Base-by-base conservation (phyloP, 2,888 invertebrate species). In the Sarcophaga subvicina region DNA sequence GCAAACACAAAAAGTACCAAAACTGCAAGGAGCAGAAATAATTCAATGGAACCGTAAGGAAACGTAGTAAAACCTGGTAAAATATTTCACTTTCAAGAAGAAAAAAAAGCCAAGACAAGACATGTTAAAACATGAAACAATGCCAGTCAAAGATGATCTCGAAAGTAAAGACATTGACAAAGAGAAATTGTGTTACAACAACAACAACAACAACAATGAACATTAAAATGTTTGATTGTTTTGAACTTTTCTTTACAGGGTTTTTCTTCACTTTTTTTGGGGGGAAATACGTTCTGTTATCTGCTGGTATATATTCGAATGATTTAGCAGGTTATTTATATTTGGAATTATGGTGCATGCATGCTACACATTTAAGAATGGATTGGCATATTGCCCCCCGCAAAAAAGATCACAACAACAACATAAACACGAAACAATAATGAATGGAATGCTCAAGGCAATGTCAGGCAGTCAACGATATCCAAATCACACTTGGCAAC, bases 101-200 rank as follows among this genome's bases (percentile, higher is more conserved):
- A 25, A 17, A 49, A 22, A 17, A 62, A 78, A 76, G 66, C 66
- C 71, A 76, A 76, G 66, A 84, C 76, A 75, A 84, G 80, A 84
- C 63, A 79, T 84, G 70, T 67, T 37, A 54, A 14, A 54, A 54
- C 17, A 17, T 14, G 17, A 54, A 54, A 54, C 14, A 54, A 54
- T 79, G 59, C 64, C 84, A 71, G 78, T 84, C 84, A 87, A 87
- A 87, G 81, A 87, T 87, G 87, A 87, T 87, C 80, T 81, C 80
- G 47, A 71, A 81, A 81, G 69, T 84, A 76, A 60, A 80, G 66
- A 79, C 71, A 83, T 67, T 80, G 81, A 81, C 75, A 79, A 73
- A 83, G 80, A 85, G 77, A 85, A 81, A 73, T 81, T 73, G 81
- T 75, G 70, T 67, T 25, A 72, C 76, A 83, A 37, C 37, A 27